These are phyloP conservation scores for Holothuria glaberrima DNA, from an alignment of 35 echinoderm and acorn worm species.

Conservation along the genomic window DNA sequence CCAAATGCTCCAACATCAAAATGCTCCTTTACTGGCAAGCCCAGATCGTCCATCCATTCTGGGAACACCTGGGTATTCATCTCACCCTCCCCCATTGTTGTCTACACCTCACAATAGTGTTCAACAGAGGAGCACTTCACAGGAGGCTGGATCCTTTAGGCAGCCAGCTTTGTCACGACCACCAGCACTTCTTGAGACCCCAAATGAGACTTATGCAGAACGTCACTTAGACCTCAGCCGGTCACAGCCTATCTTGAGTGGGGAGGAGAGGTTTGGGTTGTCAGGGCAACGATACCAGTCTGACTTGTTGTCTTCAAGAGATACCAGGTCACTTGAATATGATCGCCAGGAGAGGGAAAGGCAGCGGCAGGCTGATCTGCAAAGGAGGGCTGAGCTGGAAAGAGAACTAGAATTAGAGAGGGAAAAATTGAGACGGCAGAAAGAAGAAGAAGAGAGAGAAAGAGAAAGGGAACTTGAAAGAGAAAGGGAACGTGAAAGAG, in stretches of 20 bases:
- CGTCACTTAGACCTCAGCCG: constrained; percentile 18
- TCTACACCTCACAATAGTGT: background rate
- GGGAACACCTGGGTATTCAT: background rate
- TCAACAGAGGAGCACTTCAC: no score
- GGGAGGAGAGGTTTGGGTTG: background rate
- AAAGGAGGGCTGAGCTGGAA: constrained; percentile 28
- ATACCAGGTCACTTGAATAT: constrained; percentile 17
- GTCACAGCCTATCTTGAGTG: background rate
- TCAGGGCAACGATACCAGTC: background rate
- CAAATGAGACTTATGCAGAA: background rate
- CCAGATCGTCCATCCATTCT: background rate
- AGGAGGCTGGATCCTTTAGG: no score
- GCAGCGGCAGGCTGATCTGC: background rate
- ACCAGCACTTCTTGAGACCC: no score
- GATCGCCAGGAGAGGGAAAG: constrained; percentile 25
- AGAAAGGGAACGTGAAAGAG: background rate
- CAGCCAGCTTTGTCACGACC: no score
- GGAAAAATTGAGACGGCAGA: constrained; percentile 28
- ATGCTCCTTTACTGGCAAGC: background rate
- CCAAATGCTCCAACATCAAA: background rate
- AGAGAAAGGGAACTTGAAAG: background rate
- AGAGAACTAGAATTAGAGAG: constrained; percentile 34
- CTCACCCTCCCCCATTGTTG: background rate
- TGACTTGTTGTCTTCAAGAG: background rate
- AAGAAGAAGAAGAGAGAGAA: constrained; percentile 26